Evolutionary conservation across 2,888 invertebrate genomes (phyloP).

Genomic region (Tolmerus cingulatus): DNA sequence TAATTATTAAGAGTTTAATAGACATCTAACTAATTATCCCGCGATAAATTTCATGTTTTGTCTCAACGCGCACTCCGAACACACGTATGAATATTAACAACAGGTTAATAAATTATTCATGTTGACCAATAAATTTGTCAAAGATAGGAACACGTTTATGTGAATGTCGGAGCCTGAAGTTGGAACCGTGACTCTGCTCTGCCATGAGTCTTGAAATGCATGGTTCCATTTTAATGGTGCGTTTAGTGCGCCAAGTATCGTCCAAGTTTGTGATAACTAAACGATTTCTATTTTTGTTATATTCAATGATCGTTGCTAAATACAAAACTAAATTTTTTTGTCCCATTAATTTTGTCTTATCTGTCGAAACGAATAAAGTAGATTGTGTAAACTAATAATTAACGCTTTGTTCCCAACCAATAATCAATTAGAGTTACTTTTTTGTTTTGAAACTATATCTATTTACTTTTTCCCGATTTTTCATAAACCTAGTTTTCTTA

Average conservation of each 20-base stretch:
- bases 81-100: slow-evolving; percentile 45
- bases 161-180: background rate
- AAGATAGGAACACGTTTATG: slow-evolving; percentile 51
- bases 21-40: slow-evolving; percentile 53
- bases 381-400: background rate
- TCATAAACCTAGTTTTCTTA: too few relatives aligned
- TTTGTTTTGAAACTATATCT: too few relatives aligned
- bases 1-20: slow-evolving; percentile 53
- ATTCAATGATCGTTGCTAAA: background rate
- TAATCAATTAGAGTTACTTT: too few relatives aligned
- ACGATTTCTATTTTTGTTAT: background rate
- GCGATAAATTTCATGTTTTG: slow-evolving; percentile 53
- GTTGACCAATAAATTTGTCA: slow-evolving; percentile 53
- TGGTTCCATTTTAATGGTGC: slow-evolving; percentile 34
- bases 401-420: background rate
- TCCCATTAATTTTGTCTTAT: background rate
- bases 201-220: background rate
- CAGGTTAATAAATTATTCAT: slow-evolving; percentile 52
- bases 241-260: slow-evolving; percentile 42
- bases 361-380: too few relatives aligned
- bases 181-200: background rate
- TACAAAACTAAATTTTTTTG: background rate
- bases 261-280: slow-evolving; percentile 29
- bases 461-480: too few relatives aligned
- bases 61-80: slow-evolving; percentile 36